phyloP scores from a whole-genome alignment of 1,140 invertebrate species.

The Zaprionus nigranus region DNA sequence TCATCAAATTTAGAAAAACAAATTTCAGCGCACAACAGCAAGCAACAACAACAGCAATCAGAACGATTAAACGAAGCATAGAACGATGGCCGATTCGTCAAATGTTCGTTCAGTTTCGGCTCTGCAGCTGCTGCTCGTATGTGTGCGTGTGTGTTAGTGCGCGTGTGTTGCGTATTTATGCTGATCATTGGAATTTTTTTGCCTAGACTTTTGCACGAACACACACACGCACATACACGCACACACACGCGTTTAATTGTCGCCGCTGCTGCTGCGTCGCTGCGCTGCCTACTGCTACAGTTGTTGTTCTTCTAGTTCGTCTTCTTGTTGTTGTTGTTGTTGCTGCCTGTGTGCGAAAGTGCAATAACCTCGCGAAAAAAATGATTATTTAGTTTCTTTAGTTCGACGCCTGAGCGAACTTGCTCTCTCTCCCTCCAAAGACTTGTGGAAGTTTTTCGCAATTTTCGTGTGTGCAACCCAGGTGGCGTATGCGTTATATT shows the following conservation, averaged over 20 bases:
- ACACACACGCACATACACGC: slow-evolving; percentile 54
- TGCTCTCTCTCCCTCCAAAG: background rate
- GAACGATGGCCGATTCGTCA: slow-evolving; percentile 43
- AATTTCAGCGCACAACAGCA: slow-evolving; percentile 54
- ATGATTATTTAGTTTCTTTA: slow-evolving; percentile 35
- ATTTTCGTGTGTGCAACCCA: slow-evolving; percentile 42
- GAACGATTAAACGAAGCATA: slow-evolving; percentile 45
- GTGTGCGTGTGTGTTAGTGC: slow-evolving; percentile 42
- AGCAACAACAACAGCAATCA: slow-evolving; percentile 31
- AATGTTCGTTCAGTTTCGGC: slow-evolving; percentile 28
- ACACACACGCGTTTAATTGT: slow-evolving; percentile 51
- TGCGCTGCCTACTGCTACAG: slow-evolving; percentile 55
- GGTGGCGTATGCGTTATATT: slow-evolving; percentile 61
- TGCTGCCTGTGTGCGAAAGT: slow-evolving; percentile 54
- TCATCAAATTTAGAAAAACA: slow-evolving; percentile 81
- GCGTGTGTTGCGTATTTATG: slow-evolving; percentile 74
- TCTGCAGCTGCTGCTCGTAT: slow-evolving; percentile 48
- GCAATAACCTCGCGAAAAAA: slow-evolving; percentile 76
- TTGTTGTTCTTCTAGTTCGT: slow-evolving; percentile 30
- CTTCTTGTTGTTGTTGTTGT: slow-evolving; percentile 35
- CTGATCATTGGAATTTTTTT: slow-evolving; percentile 79
- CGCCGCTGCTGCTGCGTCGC: slow-evolving; percentile 50
- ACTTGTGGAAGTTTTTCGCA: background rate
- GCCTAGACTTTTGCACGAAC: slow-evolving; percentile 62
- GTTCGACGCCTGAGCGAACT: slow-evolving; percentile 40